Base-by-base conservation (phyloP, 2,888 invertebrate genomes). In the Platycnemis pennipes region DNA sequence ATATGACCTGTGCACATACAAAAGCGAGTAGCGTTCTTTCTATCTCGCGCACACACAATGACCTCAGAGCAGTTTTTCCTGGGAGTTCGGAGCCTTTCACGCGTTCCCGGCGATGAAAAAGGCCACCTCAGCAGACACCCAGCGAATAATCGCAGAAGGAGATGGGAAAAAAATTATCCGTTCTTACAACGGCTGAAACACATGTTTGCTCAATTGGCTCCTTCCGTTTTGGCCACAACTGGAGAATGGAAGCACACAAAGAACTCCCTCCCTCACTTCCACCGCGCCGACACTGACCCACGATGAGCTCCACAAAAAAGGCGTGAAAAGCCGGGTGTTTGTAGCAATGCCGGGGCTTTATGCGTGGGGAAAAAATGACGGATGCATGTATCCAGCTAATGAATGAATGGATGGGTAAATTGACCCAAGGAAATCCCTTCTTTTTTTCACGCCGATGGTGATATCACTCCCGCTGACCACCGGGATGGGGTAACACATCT, bases 151-250 rank as follows among this genome's bases (percentile, higher is more conserved):
- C 26, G 63, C 63, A 26, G 7, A 5, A 26, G 63, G 5, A 63
- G 26, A 63, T 22, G 63, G 63, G n/a, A 37, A 37, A 63, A 77
- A 77, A 77, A 37, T 77, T 77, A 77, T 37, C 91, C 22, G 63
- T 91, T 63, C 91, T 91, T 91, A 31, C 63, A 22, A 56, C 31
- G 53, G 91, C 63, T 37, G 63, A 63, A n/a, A 91, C 91, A 91
- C 91, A 91, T 44, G 91, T 63, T 63, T 26, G 16, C 91, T 91
- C 63, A 91, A 91, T 91, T 91, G 91, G 91, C n/a, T 45, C 63
- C 91, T 91, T 91, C 91, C 91, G 89, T 89, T 89, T 37, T 37
- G 77, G 77, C 77, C 77, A 37, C 31, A 16, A 77, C 37, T 37
- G 77, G 77, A 77, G 77, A 37, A 37, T 77, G 77, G 77, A 77